phyloP scores from a whole-genome alignment of 2,113 vertebrate genomes.

The Lamprotornis superbus region DNA sequence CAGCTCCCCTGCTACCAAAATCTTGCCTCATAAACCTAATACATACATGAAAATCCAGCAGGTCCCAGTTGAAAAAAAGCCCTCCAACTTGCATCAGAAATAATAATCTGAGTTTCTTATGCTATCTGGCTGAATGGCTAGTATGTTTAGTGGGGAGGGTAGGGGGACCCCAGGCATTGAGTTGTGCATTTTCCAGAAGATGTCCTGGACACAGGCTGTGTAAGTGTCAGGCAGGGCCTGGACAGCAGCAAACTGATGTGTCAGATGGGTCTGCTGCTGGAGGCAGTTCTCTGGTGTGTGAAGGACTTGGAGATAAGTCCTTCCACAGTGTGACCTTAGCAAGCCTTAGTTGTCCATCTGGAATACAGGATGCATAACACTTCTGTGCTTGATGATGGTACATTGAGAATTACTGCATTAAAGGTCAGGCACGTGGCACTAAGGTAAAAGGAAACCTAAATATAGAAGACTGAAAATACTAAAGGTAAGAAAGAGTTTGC shows the following conservation, averaged over 20 bases:
- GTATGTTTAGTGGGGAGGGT: background rate
- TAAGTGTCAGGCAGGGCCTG: background rate
- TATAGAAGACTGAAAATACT: background rate
- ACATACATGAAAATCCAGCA: conserved; percentile 2
- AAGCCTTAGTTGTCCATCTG: background rate
- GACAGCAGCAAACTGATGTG: background rate
- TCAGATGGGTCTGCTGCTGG: background rate
- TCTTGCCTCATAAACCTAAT: background rate
- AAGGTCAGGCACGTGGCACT: background rate
- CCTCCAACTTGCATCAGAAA: conserved; percentile 28
- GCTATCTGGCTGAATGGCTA: conserved; percentile 20
- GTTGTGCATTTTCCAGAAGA: background rate
- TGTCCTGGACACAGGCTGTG: background rate
- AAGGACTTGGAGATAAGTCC: background rate
- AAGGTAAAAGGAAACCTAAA: background rate
- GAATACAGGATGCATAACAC: background rate
- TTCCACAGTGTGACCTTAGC: background rate
- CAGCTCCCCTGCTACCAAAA: background rate
- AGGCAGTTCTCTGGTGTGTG: background rate
- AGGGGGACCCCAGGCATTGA: background rate
- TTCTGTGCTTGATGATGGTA: background rate
- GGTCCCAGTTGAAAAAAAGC: background rate
- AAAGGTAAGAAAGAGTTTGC: background rate
- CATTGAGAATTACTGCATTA: background rate
- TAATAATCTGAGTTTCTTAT: conserved; percentile 28